A percentile compares a stretch with the other conserved stretches of the same genome.
phyloP scores from a whole-genome alignment of 2,797 vertebrate species.

The Hypotaenidia philippensis region DNA sequence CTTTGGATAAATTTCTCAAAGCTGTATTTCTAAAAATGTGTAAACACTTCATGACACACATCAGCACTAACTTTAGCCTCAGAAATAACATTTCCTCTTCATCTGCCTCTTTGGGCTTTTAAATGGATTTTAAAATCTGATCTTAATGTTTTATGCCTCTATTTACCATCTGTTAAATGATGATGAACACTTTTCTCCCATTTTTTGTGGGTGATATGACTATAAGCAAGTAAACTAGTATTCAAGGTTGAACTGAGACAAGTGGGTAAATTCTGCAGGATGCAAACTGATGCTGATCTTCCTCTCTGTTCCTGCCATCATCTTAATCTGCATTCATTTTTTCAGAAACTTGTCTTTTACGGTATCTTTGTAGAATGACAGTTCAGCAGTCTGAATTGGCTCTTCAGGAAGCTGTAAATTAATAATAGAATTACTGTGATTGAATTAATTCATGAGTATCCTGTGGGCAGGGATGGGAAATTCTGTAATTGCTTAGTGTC shows the following conservation, averaged over 20 bases:
- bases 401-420: not conserved
- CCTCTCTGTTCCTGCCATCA: not conserved
- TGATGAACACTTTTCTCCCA: not conserved
- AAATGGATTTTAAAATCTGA: constrained; percentile 24
- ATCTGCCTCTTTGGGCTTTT: not conserved
- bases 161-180: constrained; percentile 23
- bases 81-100: not conserved
- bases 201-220: not conserved
- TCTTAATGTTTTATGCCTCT: not conserved
- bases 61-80: not conserved
- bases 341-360: not conserved
- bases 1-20: not conserved
- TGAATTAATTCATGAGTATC: not conserved
- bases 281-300: not conserved
- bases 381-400: not conserved
- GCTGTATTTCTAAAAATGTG: not conserved
- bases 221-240: constrained; percentile 18
- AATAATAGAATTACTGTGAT: not conserved
- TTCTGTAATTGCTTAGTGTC: not conserved
- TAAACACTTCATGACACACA: not conserved
- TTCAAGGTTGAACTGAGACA: constrained; percentile 9
- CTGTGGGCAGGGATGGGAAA: not conserved
- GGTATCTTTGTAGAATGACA: not conserved
- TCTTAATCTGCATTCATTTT: not conserved
- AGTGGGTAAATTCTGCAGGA: not conserved